Evolutionary conservation across 2,113 vertebrate species (phyloP).

Genomic region (Pantherophis guttatus): DNA sequence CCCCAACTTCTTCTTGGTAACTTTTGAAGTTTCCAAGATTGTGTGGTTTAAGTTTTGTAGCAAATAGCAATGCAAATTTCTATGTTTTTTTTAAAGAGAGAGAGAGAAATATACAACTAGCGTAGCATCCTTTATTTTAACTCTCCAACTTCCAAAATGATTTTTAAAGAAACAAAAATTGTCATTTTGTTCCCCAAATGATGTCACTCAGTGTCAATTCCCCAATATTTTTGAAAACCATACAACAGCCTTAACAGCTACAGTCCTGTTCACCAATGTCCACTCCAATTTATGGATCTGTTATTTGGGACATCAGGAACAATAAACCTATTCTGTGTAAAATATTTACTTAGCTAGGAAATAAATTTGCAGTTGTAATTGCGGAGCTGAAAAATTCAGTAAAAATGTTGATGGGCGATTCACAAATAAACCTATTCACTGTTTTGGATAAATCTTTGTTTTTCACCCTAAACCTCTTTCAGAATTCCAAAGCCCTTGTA

Average conservation of each 20-base stretch:
- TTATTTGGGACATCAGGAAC: conserved; percentile 33
- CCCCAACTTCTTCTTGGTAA: background rate
- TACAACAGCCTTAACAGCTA: background rate
- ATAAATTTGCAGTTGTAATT: conserved; percentile 15
- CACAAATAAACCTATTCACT: background rate
- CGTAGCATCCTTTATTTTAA: background rate
- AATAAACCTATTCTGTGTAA: conserved; percentile 20
- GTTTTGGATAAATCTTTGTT: background rate
- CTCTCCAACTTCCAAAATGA: background rate
- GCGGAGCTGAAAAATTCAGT: conserved; percentile 15
- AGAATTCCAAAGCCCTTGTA: background rate
- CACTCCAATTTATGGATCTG: conserved; percentile 2
- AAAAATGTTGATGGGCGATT: conserved; percentile 12
- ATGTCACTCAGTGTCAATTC: background rate
- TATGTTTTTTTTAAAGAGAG: background rate
- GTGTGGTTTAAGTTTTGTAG: background rate
- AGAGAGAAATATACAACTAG: background rate
- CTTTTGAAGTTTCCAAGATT: background rate
- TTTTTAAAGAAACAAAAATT: background rate
- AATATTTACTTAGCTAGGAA: conserved; percentile 19
- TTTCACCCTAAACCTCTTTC: background rate
- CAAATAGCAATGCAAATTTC: background rate
- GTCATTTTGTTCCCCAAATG: background rate
- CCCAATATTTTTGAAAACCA: background rate
- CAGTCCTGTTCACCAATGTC: background rate